Conservation (phyloP, 2,113 vertebrate genomes). For the Phyllostomus hastatus region DNA sequence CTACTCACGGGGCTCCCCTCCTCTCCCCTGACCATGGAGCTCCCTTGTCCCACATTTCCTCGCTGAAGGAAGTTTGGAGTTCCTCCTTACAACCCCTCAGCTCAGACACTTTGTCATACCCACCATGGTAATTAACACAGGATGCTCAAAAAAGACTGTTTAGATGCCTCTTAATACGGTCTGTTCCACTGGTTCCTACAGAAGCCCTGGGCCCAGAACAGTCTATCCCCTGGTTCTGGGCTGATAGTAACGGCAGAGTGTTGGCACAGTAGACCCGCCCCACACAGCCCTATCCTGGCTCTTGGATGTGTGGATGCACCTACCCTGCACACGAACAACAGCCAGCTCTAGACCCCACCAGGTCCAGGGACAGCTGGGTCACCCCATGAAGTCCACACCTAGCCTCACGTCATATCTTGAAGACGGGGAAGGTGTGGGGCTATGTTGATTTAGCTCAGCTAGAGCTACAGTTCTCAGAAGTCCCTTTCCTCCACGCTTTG, state of each 20-base stretch:
- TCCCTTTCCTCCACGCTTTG: not conserved
- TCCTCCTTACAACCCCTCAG: conserved; percentile 39
- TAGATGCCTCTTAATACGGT: conserved; percentile 59
- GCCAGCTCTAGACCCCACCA: rapidly evolving
- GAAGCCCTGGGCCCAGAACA: conserved; percentile 50
- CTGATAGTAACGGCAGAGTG: conserved; percentile 44
- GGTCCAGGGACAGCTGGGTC: not conserved
- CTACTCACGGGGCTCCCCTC: not conserved
- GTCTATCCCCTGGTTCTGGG: conserved; percentile 6
- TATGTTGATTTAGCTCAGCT: not conserved
- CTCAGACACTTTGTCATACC: conserved; percentile 11
- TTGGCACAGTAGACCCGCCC: not conserved
- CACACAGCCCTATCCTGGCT: not conserved
- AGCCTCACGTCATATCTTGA: rapidly evolving
- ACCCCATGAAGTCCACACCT: not conserved
- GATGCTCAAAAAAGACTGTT: conserved; percentile 54
- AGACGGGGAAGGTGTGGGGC: not conserved
- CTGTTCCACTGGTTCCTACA: conserved; percentile 59
- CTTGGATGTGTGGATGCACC: not conserved
- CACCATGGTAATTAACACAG: conserved; percentile 67
- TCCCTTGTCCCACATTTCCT: not conserved
- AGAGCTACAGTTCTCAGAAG: not conserved
- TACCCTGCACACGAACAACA: rapidly evolving
- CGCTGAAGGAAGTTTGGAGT: not conserved
- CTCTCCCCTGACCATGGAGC: no score